Evolutionary conservation across 2,888 invertebrate species (phyloP).

Genomic region (Macaria notata): DNA sequence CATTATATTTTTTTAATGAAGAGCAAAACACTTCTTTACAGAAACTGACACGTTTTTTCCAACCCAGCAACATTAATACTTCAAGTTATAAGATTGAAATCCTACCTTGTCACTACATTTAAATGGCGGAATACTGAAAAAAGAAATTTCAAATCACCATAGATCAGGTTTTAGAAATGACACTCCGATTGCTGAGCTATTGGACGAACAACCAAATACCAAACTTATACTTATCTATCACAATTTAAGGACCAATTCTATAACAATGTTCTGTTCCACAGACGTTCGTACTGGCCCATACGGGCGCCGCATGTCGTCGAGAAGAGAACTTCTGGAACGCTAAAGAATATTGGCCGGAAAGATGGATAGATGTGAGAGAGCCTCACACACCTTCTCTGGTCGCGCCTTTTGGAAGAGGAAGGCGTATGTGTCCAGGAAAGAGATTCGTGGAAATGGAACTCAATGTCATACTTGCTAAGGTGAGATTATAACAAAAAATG

Average conservation of each 20-base stretch:
- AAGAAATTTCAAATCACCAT: too few species aligned
- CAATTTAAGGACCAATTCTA: not conserved
- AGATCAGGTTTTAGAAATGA: too few species aligned
- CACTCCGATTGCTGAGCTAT: too few species aligned
- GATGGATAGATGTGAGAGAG: conserved; percentile 85
- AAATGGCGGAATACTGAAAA: too few species aligned
- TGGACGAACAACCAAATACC: too few species aligned
- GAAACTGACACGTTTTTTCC: too few species aligned
- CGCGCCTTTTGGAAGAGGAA: conserved; percentile 90
- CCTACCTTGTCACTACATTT: too few species aligned
- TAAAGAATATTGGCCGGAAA: conserved; percentile 87
- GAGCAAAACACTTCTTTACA: too few species aligned
- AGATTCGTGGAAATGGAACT: conserved; percentile 91
- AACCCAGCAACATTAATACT: too few species aligned
- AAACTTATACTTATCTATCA: conserved; percentile 3
- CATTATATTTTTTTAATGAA: too few species aligned
- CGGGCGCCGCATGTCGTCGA: conserved; percentile 90
- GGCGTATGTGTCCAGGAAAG: conserved; percentile 92
- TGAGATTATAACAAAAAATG: conserved; percentile 9
- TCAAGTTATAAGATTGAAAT: too few species aligned
- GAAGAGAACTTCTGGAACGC: conserved; percentile 89
- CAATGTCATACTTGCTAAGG: conserved; percentile 88
- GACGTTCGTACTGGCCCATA: conserved; percentile 91
- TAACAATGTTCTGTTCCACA: conserved; percentile 49
- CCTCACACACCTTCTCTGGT: conserved; percentile 85